Evolutionary conservation across 2,888 invertebrate genomes (phyloP).

Genomic region (Lissonota sp.): DNA sequence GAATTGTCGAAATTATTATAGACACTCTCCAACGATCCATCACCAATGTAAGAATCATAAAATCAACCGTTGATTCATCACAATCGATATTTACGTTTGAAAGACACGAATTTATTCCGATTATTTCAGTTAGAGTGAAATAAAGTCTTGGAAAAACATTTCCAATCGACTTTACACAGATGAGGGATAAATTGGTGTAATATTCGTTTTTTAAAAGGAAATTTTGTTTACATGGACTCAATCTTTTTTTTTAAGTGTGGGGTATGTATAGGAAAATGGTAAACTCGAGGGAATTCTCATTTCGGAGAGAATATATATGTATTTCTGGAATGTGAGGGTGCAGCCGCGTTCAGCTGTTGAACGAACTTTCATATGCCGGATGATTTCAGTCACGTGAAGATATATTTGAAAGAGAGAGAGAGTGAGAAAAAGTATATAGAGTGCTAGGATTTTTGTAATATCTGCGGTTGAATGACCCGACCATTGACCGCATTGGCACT

Average conservation of each 20-base stretch:
- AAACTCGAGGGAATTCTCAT: not conserved
- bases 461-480: conserved; percentile 44
- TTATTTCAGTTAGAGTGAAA: no score
- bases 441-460: conserved; percentile 45
- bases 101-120: no score
- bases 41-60: no score
- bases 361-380: conserved; percentile 20
- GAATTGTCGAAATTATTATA: not conserved
- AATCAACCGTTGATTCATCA: no score
- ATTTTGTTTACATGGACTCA: not conserved
- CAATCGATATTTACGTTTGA: no score
- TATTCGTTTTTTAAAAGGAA: no score
- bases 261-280: not conserved
- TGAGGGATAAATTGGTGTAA: no score
- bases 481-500: conserved; percentile 45
- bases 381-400: conserved; percentile 23
- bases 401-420: conserved; percentile 1
- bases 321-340: conserved; percentile 16
- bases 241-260: not conserved
- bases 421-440: not conserved
- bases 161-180: no score
- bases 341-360: conserved; percentile 16
- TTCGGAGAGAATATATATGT: not conserved
- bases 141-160: no score
- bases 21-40: not conserved